These are phyloP conservation scores for Diploptera punctata DNA, from an alignment of 2,888 invertebrate species.

Conservation along the genomic window DNA sequence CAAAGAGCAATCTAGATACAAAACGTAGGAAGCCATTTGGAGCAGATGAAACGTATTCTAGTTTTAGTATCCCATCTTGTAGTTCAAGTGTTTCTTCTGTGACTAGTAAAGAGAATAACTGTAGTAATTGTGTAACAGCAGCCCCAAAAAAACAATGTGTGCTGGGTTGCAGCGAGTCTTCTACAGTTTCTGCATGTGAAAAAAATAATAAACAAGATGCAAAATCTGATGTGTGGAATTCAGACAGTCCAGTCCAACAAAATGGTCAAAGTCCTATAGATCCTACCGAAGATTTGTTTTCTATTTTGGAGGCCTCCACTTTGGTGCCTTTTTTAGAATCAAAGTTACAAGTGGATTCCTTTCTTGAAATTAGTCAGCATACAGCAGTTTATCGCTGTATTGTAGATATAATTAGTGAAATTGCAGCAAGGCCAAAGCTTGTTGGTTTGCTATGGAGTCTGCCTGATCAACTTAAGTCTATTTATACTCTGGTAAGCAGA, in stretches of 20 bases:
- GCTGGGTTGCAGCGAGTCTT: neutral
- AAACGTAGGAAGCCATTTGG: neutral
- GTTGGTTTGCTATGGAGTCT: constrained; percentile 40
- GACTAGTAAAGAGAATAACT: neutral
- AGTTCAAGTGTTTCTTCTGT: constrained; percentile 14
- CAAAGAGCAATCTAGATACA: neutral
- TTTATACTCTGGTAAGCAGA: constrained; percentile 38
- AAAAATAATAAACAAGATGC: neutral
- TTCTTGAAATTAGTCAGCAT: constrained; percentile 52
- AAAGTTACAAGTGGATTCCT: constrained; percentile 48
- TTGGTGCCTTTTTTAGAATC: constrained; percentile 42
- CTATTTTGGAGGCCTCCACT: constrained; percentile 39
- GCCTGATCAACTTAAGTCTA: constrained; percentile 39
- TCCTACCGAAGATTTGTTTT: constrained; percentile 35
- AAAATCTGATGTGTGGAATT: neutral
- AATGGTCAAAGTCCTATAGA: constrained; percentile 30
- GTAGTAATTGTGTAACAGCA: neutral
- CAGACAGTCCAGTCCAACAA: neutral
- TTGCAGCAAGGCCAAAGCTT: constrained; percentile 37
- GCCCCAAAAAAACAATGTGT: constrained; percentile 17
- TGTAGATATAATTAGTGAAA: constrained; percentile 42
- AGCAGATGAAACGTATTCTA: constrained; percentile 32
- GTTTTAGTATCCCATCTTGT: constrained; percentile 28
- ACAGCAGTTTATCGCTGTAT: constrained; percentile 47
- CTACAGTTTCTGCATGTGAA: neutral